These are phyloP conservation scores for Tupaia tana DNA, from an alignment of 2,113 vertebrate species.

Conservation along the genomic window DNA sequence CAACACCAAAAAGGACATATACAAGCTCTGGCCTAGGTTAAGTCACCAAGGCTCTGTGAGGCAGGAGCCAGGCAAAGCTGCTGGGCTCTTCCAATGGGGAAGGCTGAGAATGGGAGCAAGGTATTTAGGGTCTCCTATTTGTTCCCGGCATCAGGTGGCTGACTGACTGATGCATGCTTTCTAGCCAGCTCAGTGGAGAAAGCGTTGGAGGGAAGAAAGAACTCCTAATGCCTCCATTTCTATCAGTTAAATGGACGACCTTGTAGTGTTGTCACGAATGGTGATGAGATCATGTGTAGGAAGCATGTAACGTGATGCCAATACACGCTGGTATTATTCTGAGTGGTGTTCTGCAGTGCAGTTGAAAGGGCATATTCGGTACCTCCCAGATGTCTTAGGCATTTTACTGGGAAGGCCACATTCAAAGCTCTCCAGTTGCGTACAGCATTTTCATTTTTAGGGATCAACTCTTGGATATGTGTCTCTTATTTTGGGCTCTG, in stretches of 20 bases:
- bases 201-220: background rate
- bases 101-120: background rate
- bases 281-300: background rate
- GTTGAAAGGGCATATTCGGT: too few relatives aligned
- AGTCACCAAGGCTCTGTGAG: background rate
- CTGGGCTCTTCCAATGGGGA: background rate
- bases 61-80: background rate
- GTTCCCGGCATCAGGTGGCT: background rate
- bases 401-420: too few relatives aligned
- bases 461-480: too few relatives aligned
- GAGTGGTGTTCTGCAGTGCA: background rate
- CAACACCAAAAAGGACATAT: background rate
- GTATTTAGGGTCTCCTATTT: background rate
- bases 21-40: background rate
- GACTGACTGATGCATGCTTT: background rate
- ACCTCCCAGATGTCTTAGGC: too few relatives aligned
- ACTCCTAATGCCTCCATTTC: background rate
- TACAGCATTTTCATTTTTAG: too few relatives aligned
- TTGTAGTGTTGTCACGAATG: background rate
- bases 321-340: background rate
- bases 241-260: background rate
- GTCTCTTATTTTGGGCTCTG: too few relatives aligned
- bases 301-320: fast-evolving
- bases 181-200: background rate
- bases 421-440: too few relatives aligned